Percentiles rank a stretch among this genome's conserved stretches.
Conservation (phyloP, 2,797 vertebrate species). For the Hydrocynus forskahlii region DNA sequence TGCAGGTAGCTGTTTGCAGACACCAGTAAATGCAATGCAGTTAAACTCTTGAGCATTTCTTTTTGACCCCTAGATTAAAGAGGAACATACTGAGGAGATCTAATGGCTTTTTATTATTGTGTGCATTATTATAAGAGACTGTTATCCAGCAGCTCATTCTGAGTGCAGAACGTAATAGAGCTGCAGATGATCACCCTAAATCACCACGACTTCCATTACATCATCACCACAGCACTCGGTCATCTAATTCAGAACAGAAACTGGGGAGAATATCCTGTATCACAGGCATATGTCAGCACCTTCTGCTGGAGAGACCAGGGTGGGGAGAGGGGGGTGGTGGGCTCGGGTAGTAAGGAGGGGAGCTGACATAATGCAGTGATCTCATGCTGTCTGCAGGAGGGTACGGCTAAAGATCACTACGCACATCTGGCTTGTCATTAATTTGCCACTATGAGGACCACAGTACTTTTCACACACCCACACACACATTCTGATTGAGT, state of each 20-base stretch:
- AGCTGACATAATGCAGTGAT: conserved; percentile 27
- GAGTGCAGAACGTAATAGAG: not conserved
- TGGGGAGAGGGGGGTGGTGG: not conserved
- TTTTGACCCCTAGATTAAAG: not conserved
- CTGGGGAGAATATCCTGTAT: conserved; percentile 16
- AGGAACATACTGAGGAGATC: not conserved
- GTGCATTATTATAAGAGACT: not conserved
- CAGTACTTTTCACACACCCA: not conserved
- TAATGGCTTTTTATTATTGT: not conserved
- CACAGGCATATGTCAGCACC: conserved; percentile 24
- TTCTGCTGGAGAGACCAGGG: conserved; percentile 18
- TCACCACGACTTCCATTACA: conserved; percentile 1
- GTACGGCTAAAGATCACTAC: not conserved
- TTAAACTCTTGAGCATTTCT: not conserved
- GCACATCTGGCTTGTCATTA: conserved; percentile 5
- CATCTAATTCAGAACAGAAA: conserved; percentile 25
- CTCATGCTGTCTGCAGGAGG: conserved; percentile 18
- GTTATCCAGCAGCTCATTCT: not conserved
- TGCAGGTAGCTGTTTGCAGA: not conserved
- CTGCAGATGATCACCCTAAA: not conserved
- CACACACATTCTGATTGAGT: not conserved
- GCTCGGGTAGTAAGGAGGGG: not conserved
- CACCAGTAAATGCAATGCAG: not conserved
- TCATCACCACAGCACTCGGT: not conserved
- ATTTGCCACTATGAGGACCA: not conserved